Evolutionary conservation across 2,113 vertebrate genomes (phyloP), one percentile per base, ranked within the genome.

Genomic region (Lamprologus callipterus): DNA sequence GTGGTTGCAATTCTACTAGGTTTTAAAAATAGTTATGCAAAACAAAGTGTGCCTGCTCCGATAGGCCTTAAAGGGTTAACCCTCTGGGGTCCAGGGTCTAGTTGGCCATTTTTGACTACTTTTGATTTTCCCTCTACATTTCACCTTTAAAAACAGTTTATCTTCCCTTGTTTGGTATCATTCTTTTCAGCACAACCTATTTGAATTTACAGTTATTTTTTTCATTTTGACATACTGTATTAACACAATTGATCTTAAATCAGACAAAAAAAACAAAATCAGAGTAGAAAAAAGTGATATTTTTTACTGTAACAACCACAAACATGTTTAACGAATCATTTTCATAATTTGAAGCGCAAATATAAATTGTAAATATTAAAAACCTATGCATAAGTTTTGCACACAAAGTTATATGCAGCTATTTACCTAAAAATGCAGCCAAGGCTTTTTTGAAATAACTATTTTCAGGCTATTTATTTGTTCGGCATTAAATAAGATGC

Each of bases 251-350:
- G 0, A 6, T 60, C 57, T 60, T 31, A 17, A 31, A 31, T 60
- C 57, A 3, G 57, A 60, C 14, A 60, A 26, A 60, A 58, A 60
- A 60, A 4, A 8, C 2, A 58, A 31, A 58, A 60, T 28, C 23
- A 0, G 2, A 4, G 26, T 58, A 58, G 57, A 6, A 63, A 60
- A 10, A 19, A 31, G 5, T 1, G 3, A 63, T 19, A 3, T 0
- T 33, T 60, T 60, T 60, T 60, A 33, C 28, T 33, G 58, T 60
- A 3, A 60, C 9, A 60, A 19, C 58, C 58, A 33, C 58, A 60
- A 60, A 60, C 28, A 33, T 19, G 28, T 60, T 33, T 60, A 60
- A 60, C 0, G 3, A 33, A 60, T 33, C 9, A 19, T 33, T 60
- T 60, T 10, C 28, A 60, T 19, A 60, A 33, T 10, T 60, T 60